These are phyloP conservation scores for Drosophila phalerata DNA, from an alignment of 2,888 invertebrate genomes.

Conservation along the genomic window DNA sequence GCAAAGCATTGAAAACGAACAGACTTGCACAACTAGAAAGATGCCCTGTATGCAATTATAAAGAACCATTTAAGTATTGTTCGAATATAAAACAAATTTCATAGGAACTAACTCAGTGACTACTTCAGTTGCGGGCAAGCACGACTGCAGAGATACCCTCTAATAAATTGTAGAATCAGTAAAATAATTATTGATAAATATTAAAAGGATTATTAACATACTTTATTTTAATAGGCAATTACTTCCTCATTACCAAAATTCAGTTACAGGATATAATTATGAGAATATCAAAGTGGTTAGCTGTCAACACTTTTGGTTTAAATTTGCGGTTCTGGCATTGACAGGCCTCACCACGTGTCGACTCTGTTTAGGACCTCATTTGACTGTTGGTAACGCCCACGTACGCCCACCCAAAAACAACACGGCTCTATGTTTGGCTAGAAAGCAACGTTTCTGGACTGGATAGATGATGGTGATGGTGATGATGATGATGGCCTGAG, in stretches of 20 bases:
- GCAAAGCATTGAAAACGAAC: constrained; percentile 23
- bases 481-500: constrained; percentile 50
- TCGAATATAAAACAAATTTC: background rate
- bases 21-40: constrained; percentile 1
- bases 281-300: constrained; percentile 56
- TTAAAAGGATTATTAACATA: background rate
- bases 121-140: no score
- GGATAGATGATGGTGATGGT: constrained; percentile 2
- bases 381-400: constrained; percentile 57
- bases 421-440: constrained; percentile 15
- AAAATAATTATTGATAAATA: background rate
- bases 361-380: constrained; percentile 59
- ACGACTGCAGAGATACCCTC: background rate
- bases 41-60: background rate
- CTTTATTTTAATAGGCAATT: background rate
- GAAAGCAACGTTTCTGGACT: background rate
- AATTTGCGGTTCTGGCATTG: constrained; percentile 48
- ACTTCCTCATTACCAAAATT: background rate
- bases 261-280: constrained; percentile 46
- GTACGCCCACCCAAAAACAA: constrained; percentile 32
- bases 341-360: constrained; percentile 66
- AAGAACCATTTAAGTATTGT: background rate
- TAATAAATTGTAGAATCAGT: background rate
- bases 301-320: constrained; percentile 65
- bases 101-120: background rate